Base-by-base conservation (phyloP, 2,888 invertebrate genomes). In the Philereme vetulata region DNA sequence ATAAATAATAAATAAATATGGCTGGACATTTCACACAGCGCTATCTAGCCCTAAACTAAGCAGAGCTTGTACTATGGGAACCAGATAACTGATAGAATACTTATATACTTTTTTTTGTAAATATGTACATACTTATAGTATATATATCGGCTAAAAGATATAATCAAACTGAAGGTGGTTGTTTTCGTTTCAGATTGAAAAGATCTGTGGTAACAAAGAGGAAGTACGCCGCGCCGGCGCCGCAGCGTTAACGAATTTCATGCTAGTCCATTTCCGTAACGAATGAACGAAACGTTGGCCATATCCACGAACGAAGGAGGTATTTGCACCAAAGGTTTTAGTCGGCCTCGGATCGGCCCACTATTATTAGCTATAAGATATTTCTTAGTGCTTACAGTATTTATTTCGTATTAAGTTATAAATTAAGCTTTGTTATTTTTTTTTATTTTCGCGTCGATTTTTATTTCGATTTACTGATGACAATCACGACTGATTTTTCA, bases 371-470 rank as follows among this genome's bases (percentile, higher is more conserved):
- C 69, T 73, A 68, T 78, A 81, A 76, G 75, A 51, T 60, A 67
- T 66, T 64, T 67, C 76, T 79, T 85, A 89, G 90, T 91, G 90
- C 90, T 91, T 90, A 91, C 91, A 91, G 91, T 92, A 92, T 92
- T 92, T 92, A 90, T 90, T 90, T 89, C 74, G 81, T 84, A 80
- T 85, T 88, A 88, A 81, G 82, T 83, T 79, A 52, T 65, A 62
- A 53, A 47, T 75, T 84, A 82, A 76, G 76, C 78, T 82, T 76
- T 70, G 68, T 75, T 75, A 65, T 75, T 78, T 81, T 78, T 78
- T 75, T 74, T 69, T 63, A 62, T 60, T 68, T 66, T 70, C 65
- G 70, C 69, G 75, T 72, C 72, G 73, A 64, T 68, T 72, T 72
- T 75, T 77, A 74, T 78, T 75, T 77, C 81, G 71, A 66, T 68